Conservation (phyloP, 2,888 invertebrate genomes). For the Tetranychus truncatus region DNA sequence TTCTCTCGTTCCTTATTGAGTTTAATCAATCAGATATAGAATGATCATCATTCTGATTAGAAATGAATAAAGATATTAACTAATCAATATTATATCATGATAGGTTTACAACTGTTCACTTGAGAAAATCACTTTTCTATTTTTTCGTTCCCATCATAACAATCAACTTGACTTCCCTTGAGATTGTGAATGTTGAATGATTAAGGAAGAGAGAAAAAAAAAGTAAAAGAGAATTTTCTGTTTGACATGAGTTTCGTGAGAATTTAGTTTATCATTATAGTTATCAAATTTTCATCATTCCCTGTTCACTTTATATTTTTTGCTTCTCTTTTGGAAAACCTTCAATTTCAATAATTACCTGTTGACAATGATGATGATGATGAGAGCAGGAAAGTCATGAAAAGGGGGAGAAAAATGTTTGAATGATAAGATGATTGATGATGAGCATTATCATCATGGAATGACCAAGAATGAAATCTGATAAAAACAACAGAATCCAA, state of each 20-base stretch:
- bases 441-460: neutral
- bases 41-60: too few relatives aligned
- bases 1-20: too few relatives aligned
- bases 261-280: neutral
- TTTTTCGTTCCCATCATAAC: too few relatives aligned
- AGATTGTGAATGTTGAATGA: neutral
- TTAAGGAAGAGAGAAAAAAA: neutral
- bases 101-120: too few relatives aligned
- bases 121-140: too few relatives aligned
- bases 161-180: too few relatives aligned
- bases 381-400: neutral
- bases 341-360: conserved; percentile 1
- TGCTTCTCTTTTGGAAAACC: neutral
- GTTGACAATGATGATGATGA: neutral
- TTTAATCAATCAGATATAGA: too few relatives aligned
- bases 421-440: neutral
- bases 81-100: too few relatives aligned
- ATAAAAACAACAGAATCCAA: neutral
- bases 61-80: too few relatives aligned
- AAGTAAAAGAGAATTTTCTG: too few relatives aligned
- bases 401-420: neutral
- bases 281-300: neutral
- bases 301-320: neutral
- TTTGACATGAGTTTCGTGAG: neutral
- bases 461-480: neutral